Evolutionary conservation across 2,888 invertebrate species (phyloP), one percentile per base, ranked within the genome.

Genomic region (Diaprepes abbreviatus): DNA sequence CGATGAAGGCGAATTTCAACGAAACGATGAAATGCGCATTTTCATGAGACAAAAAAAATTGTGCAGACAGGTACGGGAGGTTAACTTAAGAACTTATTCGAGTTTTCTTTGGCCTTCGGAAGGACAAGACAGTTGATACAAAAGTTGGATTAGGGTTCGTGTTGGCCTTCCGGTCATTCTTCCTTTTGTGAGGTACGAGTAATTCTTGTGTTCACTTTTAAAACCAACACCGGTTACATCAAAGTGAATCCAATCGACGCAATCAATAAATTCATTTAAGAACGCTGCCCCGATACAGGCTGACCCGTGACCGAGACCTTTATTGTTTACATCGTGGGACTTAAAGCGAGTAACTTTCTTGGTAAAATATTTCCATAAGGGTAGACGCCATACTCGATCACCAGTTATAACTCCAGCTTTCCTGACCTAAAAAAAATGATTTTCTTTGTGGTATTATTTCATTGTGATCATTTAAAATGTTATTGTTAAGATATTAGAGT

Each of bases 331-430:
- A 70, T 85, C 85, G 62, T 82, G 81, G 1, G 82, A 81, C 10
- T 72, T 68, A 66, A 78, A 81, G 59, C 79, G 73, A 14, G 85
- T 86, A 17, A 88, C 80, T 83, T 85, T 79, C 45, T 84, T 83
- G 2, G 83, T 84, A 79, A 86, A 89, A 77, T 84, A 85, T 63
- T 87, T 84, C 83, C 88, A 89, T 35, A 90, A 77, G 0, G 90
- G 90, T n/a, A 73, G 9, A 48, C 89, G 80, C 89, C 90, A 90
- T 10, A 89, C 85, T n/a, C 89, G 80, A 77, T 90, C 89, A 1
- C 89, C 89, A 6, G 88, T 87, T 36, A 82, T 81, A 1, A 82
- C 80, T 0, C 88, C 87, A 36, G 89, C 88, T 83, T 86, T 83
- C 16, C 86, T 66, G 24, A 88, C 81, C 70, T 70, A 31, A 67